Percentiles rank a stretch among this genome's conserved stretches.
Evolutionary conservation across 2,797 vertebrate species (phyloP).

Genomic region (Florisuga fusca): DNA sequence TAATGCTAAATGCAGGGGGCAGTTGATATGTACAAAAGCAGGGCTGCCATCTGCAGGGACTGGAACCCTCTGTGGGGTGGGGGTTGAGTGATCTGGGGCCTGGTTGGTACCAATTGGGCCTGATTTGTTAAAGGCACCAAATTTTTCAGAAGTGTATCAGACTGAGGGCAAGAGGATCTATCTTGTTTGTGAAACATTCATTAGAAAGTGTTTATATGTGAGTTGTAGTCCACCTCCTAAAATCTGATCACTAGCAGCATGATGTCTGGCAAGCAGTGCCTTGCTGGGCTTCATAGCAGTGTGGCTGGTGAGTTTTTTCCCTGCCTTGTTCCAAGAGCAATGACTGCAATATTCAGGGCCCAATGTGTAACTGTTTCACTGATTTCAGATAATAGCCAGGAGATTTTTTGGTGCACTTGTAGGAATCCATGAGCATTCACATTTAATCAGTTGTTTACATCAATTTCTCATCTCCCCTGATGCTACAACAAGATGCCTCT

Average conservation of each 20-base stretch:
- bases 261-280: neutral
- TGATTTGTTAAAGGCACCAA: neutral
- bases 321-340: neutral
- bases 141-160: neutral
- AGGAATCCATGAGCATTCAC: neutral
- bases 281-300: neutral
- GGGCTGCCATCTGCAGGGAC: neutral
- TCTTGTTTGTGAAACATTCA: neutral
- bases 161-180: neutral
- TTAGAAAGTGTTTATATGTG: neutral
- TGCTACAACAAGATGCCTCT: neutral
- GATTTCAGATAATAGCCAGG: accelerated
- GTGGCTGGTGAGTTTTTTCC: neutral
- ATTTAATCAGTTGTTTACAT: neutral
- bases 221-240: neutral
- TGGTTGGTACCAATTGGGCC: too few relatives aligned
- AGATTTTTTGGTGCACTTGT: neutral
- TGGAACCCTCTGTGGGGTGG: too few relatives aligned
- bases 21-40: accelerated
- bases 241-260: neutral
- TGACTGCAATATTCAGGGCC: neutral
- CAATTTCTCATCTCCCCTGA: neutral
- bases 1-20: neutral
- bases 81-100: too few relatives aligned
- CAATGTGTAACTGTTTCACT: accelerated